Evolutionary conservation across 2,888 invertebrate genomes (phyloP), one percentile per base, ranked within the genome.

Genomic region (Autographa pulchrina): DNA sequence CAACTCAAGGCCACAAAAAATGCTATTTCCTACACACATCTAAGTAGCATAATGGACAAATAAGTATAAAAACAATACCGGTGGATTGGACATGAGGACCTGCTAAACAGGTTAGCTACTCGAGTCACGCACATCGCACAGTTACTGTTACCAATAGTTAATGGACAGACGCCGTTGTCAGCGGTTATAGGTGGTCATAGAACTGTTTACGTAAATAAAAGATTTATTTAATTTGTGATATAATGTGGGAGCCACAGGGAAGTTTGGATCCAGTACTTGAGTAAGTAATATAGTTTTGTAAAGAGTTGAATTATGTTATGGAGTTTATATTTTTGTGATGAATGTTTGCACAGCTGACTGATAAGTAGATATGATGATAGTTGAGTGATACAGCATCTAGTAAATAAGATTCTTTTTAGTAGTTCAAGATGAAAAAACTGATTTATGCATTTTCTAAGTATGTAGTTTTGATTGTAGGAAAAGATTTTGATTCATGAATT

Each of bases 161-260:
- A 56, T 56, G 20, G 5, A 13, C 20, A 54, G 61, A 20, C n/a
- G 58, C n/a, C 32, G 9, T 56, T 60, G 7, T 48, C 8, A 16
- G 14, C 11, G 48, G 62, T 32, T 56, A 8, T 2, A 16, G 41
- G 31, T 60, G 54, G 31, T 54, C 2, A 2, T 62, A 38, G 38
- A 38, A 38, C 38, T 38, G 8, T 35, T 41, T 16, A 48, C 70
- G 38, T 71, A 71, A 72, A 13, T 65, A 61, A 68, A 43, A 16
- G n/a, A 64, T 25, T 20, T 35, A 18, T 56, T 52, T 3, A 20
- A 11, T 14, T 58, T 62, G 65, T 70, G 64, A 18, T 80, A 87
- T 62, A 52, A 91, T 91, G 90, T 91, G 91, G 91, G 83, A 82
- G 35, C 78, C 84, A 11, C 69, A 77, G 32, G 86, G 85, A 67